Conservation (phyloP, 2,797 vertebrate genomes). For the Sebastes kiyomatsui region DNA sequence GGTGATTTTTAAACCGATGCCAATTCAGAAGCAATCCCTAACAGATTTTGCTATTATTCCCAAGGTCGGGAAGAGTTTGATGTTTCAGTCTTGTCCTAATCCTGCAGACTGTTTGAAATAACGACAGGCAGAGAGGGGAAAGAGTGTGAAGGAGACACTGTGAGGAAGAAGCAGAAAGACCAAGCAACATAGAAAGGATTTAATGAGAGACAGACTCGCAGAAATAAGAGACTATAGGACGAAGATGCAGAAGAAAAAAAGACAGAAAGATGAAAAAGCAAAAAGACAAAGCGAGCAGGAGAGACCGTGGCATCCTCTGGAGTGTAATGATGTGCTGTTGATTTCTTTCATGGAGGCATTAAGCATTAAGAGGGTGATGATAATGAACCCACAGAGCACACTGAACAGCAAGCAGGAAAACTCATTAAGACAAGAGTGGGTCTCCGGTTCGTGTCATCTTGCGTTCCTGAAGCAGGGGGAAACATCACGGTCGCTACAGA, state of each 20-base stretch:
- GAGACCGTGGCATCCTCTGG: slow-evolving; percentile 26
- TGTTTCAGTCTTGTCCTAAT: slow-evolving; percentile 38
- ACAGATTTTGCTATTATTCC: slow-evolving; percentile 40
- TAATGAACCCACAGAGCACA: slow-evolving; percentile 67
- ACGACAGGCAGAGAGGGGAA: slow-evolving; percentile 6
- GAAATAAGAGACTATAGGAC: slow-evolving; percentile 3
- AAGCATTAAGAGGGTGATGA: slow-evolving; percentile 62
- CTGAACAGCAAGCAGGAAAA: slow-evolving; percentile 51
- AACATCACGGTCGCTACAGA: slow-evolving; percentile 23
- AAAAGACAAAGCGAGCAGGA: slow-evolving; percentile 5
- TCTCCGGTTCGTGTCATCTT: slow-evolving; percentile 37
- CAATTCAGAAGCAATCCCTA: slow-evolving; percentile 35
- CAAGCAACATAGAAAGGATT: background rate
- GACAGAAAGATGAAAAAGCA: slow-evolving; percentile 1
- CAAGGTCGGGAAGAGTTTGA: slow-evolving; percentile 54
- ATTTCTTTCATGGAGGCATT: slow-evolving; percentile 67
- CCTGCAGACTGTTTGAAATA: slow-evolving; percentile 39
- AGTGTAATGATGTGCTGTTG: slow-evolving; percentile 71
- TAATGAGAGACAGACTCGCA: slow-evolving; percentile 26
- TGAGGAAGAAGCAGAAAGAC: background rate
- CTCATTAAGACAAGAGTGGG: slow-evolving; percentile 65
- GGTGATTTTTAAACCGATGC: slow-evolving; percentile 21
- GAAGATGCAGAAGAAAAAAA: background rate
- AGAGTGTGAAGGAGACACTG: slow-evolving; percentile 34
- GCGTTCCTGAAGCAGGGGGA: background rate